A percentile compares a stretch with the other conserved stretches of the same genome.
These are phyloP conservation scores for Perca fluviatilis DNA, from an alignment of 2,113 vertebrate species.

Conservation along the genomic window DNA sequence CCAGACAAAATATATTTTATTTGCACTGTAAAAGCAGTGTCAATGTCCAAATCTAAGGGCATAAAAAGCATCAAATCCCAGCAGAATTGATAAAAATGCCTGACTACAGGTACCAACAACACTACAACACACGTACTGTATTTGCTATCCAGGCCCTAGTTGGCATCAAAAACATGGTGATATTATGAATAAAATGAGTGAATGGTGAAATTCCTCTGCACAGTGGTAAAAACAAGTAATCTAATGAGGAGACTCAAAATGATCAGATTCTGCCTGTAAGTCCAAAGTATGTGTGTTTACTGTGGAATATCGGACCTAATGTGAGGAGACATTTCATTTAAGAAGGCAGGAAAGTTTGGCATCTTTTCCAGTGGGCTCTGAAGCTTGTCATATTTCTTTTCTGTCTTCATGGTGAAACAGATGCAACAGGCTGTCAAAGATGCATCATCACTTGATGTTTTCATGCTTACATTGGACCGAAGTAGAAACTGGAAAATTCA, in stretches of 20 bases:
- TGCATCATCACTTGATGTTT: neutral
- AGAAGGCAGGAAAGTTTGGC: constrained; percentile 15
- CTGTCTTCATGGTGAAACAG: neutral
- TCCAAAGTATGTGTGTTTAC: constrained; percentile 6
- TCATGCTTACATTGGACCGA: constrained; percentile 6
- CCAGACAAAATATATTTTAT: neutral
- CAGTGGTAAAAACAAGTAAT: neutral
- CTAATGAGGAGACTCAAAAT: neutral
- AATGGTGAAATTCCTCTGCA: neutral
- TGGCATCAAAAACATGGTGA: neutral
- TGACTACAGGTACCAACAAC: neutral
- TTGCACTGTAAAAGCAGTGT: neutral
- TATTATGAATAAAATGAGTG: neutral
- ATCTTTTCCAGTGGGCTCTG: constrained; percentile 25
- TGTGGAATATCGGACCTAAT: constrained; percentile 14
- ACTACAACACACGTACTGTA: neutral
- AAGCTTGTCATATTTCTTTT: constrained; percentile 19
- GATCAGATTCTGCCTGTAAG: neutral
- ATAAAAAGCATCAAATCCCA: neutral
- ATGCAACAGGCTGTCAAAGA: constrained; percentile 1
- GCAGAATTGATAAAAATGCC: neutral
- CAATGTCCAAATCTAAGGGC: neutral
- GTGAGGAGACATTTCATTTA: constrained; percentile 36
- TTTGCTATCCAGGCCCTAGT: neutral
- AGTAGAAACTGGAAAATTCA: constrained; percentile 14